phyloP scores from a whole-genome alignment of 2,113 vertebrate genomes.

The Cyprinodon tularosa region DNA sequence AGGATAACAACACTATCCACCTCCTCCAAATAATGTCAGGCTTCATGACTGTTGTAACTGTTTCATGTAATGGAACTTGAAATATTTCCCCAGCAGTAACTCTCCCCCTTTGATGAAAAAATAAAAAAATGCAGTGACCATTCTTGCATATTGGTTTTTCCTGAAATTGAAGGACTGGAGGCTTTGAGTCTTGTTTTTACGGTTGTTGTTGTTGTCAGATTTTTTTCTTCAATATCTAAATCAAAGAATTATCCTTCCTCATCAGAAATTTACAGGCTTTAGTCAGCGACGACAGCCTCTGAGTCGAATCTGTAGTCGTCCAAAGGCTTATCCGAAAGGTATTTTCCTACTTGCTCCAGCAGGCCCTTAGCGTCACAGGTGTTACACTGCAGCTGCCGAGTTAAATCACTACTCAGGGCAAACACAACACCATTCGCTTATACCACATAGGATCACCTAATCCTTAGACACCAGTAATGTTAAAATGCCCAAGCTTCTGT shows the following conservation, averaged over 20 bases:
- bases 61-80: not conserved
- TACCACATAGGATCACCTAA: not conserved
- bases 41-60: not conserved
- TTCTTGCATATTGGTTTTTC: no score
- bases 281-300: conserved; percentile 30
- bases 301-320: not conserved
- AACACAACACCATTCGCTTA: conserved; percentile 3
- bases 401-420: conserved; percentile 4
- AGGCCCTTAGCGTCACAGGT: conserved; percentile 51
- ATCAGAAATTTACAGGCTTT: conserved; percentile 50
- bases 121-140: no score
- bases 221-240: not conserved
- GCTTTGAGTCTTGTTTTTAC: not conserved
- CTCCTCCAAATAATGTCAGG: no score
- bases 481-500: conserved; percentile 68
- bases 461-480: conserved; percentile 22
- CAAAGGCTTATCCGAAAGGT: conserved; percentile 10
- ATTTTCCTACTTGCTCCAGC: conserved; percentile 55
- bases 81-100: not conserved
- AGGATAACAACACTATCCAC: no score
- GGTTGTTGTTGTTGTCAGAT: not conserved
- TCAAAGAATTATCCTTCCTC: not conserved
- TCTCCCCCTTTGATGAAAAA: not conserved
- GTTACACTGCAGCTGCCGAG: not conserved
- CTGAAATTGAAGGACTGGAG: no score